A percentile compares a stretch with the other conserved stretches of the same genome.
These are phyloP conservation scores for Chunga burmeisteri DNA, from an alignment of 2,113 vertebrate species.

Conservation along the genomic window DNA sequence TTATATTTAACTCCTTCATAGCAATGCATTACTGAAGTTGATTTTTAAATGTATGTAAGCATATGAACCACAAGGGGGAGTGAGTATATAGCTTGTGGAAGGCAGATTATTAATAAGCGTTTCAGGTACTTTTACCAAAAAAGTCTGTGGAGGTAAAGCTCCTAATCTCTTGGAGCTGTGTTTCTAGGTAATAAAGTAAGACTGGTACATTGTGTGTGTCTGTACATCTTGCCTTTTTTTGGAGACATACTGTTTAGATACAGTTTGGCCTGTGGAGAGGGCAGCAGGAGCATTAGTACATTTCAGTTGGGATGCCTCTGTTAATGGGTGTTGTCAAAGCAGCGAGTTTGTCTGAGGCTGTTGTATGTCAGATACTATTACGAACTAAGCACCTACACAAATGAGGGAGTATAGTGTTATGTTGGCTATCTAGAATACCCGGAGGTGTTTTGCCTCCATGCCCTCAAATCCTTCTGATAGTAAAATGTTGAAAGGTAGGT, in stretches of 20 bases:
- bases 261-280: not conserved
- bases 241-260: not conserved
- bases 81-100: not conserved
- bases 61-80: conserved; percentile 24
- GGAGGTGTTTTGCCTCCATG: not conserved
- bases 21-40: not conserved
- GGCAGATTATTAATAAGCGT: not conserved
- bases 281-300: not conserved
- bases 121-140: not conserved
- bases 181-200: not conserved
- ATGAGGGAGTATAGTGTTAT: not conserved
- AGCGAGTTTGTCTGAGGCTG: not conserved
- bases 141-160: not conserved
- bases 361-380: rapidly evolving
- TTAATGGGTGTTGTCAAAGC: not conserved
- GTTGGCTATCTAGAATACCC: not conserved
- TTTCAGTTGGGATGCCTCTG: not conserved
- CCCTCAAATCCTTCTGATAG: not conserved
- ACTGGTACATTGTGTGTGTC: not conserved
- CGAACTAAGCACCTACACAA: not conserved
- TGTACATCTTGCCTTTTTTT: not conserved
- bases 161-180: not conserved
- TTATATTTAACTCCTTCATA: not conserved
- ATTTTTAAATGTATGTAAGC: not conserved
- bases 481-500: not conserved